A percentile compares a stretch with the other conserved stretches of the same genome.
Conservation (phyloP, 2,888 invertebrate species). For the Malthinus flaveolus region DNA sequence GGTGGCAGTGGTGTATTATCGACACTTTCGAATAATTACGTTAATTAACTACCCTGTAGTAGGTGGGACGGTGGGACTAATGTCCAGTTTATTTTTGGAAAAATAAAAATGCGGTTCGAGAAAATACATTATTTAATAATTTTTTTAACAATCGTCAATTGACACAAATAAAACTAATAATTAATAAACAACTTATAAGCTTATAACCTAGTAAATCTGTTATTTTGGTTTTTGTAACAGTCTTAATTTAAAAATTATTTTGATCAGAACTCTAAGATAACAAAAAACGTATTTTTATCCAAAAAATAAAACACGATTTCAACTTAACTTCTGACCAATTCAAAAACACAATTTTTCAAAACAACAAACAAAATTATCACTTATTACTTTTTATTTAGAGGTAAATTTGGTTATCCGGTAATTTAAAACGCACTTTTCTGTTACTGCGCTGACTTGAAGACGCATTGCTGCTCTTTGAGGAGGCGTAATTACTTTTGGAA, state of each 20-base stretch:
- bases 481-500: not conserved
- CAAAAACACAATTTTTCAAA: not conserved
- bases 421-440: not conserved
- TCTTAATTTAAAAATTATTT: not conserved
- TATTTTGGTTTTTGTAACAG: slow-evolving; percentile 2
- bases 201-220: not conserved
- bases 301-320: not conserved
- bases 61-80: no score
- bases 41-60: no score
- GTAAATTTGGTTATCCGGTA: slow-evolving; percentile 3
- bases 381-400: no score
- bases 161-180: no score
- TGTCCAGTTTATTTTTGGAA: no score
- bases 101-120: no score
- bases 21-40: no score
- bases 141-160: no score
- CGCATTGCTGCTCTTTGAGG: not conserved
- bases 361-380: not conserved
- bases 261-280: slow-evolving; percentile 4
- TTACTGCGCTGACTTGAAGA: slow-evolving; percentile 1
- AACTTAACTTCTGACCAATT: slow-evolving; percentile 2
- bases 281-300: no score
- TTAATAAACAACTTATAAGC: no score
- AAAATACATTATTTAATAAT: no score
- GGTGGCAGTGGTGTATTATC: no score